Conservation (phyloP, 2,797 vertebrate species). For the Trichosurus vulpecula region DNA sequence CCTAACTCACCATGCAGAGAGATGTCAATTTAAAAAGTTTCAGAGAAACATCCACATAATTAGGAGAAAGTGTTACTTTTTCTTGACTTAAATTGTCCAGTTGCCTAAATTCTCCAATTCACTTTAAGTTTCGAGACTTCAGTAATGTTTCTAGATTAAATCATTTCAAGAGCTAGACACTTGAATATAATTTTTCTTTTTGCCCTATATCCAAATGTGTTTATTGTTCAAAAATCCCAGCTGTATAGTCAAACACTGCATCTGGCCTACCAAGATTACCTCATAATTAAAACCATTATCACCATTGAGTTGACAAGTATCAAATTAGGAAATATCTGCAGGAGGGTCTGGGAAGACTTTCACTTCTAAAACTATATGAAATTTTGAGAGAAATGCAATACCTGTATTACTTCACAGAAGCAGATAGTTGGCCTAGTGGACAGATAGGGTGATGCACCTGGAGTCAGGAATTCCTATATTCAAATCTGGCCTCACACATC, state of each 20-base stretch:
- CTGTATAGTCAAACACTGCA: background rate
- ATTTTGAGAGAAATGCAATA: constrained; percentile 36
- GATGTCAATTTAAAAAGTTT: background rate
- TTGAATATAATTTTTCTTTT: background rate
- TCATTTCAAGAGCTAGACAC: background rate
- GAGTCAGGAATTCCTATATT: background rate
- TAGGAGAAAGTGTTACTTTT: background rate
- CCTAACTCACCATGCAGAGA: background rate
- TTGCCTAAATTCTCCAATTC: background rate
- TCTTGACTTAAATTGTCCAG: background rate
- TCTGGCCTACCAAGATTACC: constrained; percentile 14
- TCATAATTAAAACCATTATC: constrained; percentile 33
- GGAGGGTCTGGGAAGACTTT: constrained; percentile 34
- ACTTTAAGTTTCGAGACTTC: background rate
- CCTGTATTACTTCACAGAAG: background rate
- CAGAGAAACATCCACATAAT: background rate
- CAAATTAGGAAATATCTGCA: constrained; percentile 45
- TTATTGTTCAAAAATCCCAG: background rate
- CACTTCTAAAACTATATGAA: constrained; percentile 3
- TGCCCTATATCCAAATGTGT: background rate
- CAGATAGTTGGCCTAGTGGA: background rate
- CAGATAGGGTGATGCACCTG: background rate
- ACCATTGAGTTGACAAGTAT: constrained; percentile 3
- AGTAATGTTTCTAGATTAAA: background rate
- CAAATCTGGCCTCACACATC: background rate